These are phyloP conservation scores for Leptinotarsa undecemlineata DNA, from an alignment of 1,140 invertebrate species.

Conservation along the genomic window DNA sequence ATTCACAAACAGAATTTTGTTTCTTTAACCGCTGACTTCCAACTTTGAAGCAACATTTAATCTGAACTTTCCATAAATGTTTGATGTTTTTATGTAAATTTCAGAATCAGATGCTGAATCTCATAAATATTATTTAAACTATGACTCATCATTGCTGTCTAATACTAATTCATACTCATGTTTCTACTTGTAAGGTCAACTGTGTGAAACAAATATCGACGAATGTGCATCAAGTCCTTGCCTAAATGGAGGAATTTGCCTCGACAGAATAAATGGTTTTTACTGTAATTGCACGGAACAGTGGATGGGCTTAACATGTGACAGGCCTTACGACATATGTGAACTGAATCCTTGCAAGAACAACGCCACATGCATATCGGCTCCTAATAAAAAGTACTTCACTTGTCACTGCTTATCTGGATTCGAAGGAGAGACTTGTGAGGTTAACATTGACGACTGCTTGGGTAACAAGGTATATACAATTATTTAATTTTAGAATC, in stretches of 20 bases:
- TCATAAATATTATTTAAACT: background rate
- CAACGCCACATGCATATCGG: conserved; percentile 67
- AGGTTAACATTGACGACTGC: conserved; percentile 78
- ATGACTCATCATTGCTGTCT: too few species aligned
- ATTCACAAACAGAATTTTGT: too few species aligned
- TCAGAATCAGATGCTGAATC: too few species aligned
- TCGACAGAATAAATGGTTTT: conserved; percentile 64
- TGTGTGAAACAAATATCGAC: conserved; percentile 68
- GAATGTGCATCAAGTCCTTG: conserved; percentile 72
- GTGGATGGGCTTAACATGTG: conserved; percentile 72
- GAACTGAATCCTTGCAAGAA: conserved; percentile 68
- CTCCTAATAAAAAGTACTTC: conserved; percentile 57
- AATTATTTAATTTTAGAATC: too few species aligned
- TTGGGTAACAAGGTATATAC: conserved; percentile 56
- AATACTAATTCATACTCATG: background rate
- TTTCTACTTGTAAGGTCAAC: conserved; percentile 58
- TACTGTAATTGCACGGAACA: conserved; percentile 69
- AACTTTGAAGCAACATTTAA: too few species aligned
- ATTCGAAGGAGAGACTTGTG: conserved; percentile 79
- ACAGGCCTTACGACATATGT: conserved; percentile 72
- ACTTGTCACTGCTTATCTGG: conserved; percentile 62
- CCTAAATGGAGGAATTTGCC: conserved; percentile 72
- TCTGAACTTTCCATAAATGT: too few species aligned
- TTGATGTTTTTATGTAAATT: too few species aligned
- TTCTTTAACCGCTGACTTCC: too few species aligned